Conservation (phyloP, 2,113 vertebrate species). For the Tenebrosternarchus preto region DNA sequence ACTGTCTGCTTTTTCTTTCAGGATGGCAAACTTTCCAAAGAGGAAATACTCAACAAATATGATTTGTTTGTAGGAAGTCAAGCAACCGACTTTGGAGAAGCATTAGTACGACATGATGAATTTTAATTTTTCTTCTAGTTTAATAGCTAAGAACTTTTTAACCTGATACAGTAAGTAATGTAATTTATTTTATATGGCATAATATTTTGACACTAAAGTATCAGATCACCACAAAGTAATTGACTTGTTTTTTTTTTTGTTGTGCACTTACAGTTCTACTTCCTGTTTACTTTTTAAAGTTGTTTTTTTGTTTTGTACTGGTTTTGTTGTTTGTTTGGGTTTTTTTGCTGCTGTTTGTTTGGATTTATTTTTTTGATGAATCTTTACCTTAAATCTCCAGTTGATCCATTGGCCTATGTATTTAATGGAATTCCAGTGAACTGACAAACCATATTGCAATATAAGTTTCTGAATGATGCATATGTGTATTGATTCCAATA, state of each 20-base stretch:
- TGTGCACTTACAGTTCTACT: conserved; percentile 54
- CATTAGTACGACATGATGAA: conserved; percentile 87
- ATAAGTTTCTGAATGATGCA: no score
- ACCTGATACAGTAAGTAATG: conserved; percentile 56
- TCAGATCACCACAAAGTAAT: conserved; percentile 12
- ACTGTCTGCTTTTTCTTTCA: conserved; percentile 57
- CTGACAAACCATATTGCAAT: no score
- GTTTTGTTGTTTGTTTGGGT: background rate
- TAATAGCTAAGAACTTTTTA: conserved; percentile 46
- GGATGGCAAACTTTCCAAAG: conserved; percentile 86
- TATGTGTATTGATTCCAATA: no score
- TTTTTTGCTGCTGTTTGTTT: background rate
- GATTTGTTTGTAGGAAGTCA: conserved; percentile 93
- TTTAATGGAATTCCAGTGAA: no score
- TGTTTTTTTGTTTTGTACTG: conserved; percentile 25
- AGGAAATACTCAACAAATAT: conserved; percentile 88
- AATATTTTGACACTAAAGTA: conserved; percentile 33
- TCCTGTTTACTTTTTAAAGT: conserved; percentile 2
- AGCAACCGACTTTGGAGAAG: conserved; percentile 91
- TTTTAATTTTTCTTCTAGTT: conserved; percentile 69
- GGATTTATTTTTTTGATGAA: background rate
- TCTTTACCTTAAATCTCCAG: background rate
- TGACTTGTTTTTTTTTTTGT: conserved; percentile 11
- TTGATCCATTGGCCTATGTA: background rate
- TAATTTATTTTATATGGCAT: conserved; percentile 79